Base-by-base conservation (phyloP, 2,113 vertebrate genomes). In the Mirounga angustirostris region DNA sequence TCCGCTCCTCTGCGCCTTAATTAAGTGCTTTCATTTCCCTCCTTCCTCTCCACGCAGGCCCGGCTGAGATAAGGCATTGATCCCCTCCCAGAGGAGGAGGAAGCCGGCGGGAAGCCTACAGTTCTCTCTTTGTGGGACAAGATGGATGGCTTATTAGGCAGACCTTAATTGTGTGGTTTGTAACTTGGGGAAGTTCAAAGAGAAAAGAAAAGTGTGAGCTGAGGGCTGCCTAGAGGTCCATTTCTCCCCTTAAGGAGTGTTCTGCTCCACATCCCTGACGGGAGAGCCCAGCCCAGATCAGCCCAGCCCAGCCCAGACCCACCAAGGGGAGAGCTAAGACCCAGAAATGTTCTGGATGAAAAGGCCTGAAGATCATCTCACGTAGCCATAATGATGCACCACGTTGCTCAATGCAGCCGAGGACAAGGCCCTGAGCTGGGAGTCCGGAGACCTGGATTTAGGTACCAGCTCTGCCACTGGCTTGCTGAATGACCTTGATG, bases 21-120 rank as follows among this genome's bases (percentile, higher is more conserved):
- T 98, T 97, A 97, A 97, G 97, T 98, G 89, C 93, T 98, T 98
- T 94, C 92, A 97, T 91, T 84, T 98, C 69, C 84, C 52, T 98
- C 86, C 92, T 97, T 98, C 95, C 97, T 91, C 97, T 95, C 87
- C 90, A 94, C 95, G 69, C 95, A 98, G 96, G 54, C 97, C 91
- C 2, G 19, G 84, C 94, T 83, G 97, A 97, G 99, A 99, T 98
- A 99, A 99, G 98, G 97, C 98, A 99, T 98, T 97, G 99, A 99
- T 99, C 97, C 97, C 83, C 97, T 92, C 97, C 98, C 67, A 88
- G 95, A 97, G 97, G 97, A 98, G 97, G 96, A 97, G 84, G 82
- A 65, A 94, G 98, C 95, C 78, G 26, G 76, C 58, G 40, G 98
- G 98, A 98, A 94, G 98, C 97, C 95, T 98, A 97, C 67, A 14